Evolutionary conservation across 2,113 vertebrate species (phyloP), one percentile per base, ranked within the genome.

Genomic region (Phalacrocorax aristotelis): DNA sequence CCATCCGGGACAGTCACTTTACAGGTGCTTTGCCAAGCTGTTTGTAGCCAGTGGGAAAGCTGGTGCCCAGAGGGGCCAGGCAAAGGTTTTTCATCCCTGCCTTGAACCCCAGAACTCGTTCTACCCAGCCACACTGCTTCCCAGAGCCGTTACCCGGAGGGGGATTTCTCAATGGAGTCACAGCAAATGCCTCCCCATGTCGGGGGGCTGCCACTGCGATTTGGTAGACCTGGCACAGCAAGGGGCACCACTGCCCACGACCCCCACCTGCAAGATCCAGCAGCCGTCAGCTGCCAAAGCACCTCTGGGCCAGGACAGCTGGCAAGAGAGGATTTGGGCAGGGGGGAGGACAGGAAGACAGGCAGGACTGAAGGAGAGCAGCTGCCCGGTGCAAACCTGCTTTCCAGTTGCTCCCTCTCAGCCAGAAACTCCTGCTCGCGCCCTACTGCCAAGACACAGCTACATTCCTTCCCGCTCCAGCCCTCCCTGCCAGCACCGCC

Each of bases 321-420:
- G 38, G 1, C 0, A 0, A 69, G 48, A 34, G 58, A 32, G 36
- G 22, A 17, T 70, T 20, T 68, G 32, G 49, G 36, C 58, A 48
- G 17, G 7, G 7, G 21, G 42, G 40, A 75, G 36, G 25, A 51
- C 1, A 0, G 38, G 44, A 60, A 52, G 42, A 5, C 38, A 66
- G 52, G 48, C 4, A 1, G 26, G 26, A 78, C 26, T 4, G 7
- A 27, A 42, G 48, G 38, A 83, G 48, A 69, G 46, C 2, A 1
- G 29, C 38, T 1, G 3, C 11, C 54, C 58, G 17, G 19, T 34
- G 71, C 77, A 57, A 87, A 97, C 98, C 98, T 97, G 68, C 96
- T 98, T 95, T 96, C 98, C 99, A 98, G 97, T 93, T 23, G 66
- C 94, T 96, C 98, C 98, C 87, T 97, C 91, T 96, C 97, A 98